These are phyloP conservation scores for Heteromormyrus szaboi DNA, from an alignment of 2,797 vertebrate species.

Conservation along the genomic window DNA sequence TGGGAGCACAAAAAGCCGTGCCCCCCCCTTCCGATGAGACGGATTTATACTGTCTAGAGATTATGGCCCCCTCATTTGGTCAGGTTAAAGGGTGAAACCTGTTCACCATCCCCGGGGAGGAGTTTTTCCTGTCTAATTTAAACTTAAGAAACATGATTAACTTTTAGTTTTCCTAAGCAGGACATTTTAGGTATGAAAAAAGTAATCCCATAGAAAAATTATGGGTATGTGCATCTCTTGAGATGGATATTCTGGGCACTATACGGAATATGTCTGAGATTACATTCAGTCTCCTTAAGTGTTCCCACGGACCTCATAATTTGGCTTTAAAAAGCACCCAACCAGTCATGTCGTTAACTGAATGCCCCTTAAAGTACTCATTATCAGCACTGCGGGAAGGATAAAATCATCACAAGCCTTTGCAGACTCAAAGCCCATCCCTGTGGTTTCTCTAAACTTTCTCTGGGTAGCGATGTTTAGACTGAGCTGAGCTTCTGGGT, in stretches of 20 bases:
- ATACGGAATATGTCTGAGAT: neutral
- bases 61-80: neutral
- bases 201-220: neutral
- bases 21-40: neutral
- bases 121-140: neutral
- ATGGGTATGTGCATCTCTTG: neutral
- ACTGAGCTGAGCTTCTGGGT: neutral
- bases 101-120: neutral
- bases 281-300: neutral
- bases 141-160: neutral
- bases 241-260: neutral
- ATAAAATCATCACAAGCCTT: neutral
- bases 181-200: neutral
- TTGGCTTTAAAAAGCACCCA: neutral
- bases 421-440: neutral
- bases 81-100: constrained; percentile 1
- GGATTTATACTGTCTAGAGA: neutral
- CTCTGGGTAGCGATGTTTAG: neutral
- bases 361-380: constrained; percentile 3
- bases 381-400: neutral
- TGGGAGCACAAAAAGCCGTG: neutral
- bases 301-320: constrained; percentile 2
- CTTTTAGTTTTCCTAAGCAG: neutral
- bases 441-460: neutral
- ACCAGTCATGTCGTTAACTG: neutral